Conservation (phyloP, 2,113 vertebrate species). For the Oriolus oriolus region DNA sequence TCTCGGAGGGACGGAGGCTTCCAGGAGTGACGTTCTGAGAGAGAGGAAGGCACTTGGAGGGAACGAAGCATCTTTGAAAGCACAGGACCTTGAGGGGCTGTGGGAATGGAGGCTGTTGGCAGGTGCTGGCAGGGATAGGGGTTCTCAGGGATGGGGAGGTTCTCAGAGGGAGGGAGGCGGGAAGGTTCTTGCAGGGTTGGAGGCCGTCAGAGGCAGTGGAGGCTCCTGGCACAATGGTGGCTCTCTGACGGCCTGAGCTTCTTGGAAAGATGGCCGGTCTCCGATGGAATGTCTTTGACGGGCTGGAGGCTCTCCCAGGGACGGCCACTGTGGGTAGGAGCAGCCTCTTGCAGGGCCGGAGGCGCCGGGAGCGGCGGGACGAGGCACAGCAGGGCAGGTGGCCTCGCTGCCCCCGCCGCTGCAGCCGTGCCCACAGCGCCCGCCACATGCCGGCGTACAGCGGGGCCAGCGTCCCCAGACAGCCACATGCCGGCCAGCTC, state of each 20-base stretch:
- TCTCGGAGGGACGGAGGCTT: background rate
- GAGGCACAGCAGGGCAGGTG: background rate
- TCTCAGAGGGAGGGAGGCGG: background rate
- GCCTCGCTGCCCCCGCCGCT: background rate
- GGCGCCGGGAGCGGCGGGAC: too few relatives aligned
- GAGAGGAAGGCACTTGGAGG: background rate
- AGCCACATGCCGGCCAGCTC: too few relatives aligned
- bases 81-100: background rate
- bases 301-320: background rate
- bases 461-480: rapidly evolving
- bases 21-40: rapidly evolving
- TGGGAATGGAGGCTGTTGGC: too few relatives aligned
- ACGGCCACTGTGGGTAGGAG: background rate
- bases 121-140: rapidly evolving
- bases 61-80: background rate
- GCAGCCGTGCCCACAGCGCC: background rate
- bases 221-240: background rate
- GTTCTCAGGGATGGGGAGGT: rapidly evolving
- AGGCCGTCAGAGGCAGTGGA: background rate
- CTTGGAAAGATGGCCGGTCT: rapidly evolving
- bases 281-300: rapidly evolving
- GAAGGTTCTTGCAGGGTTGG: too few relatives aligned
- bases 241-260: background rate
- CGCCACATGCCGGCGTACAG: background rate
- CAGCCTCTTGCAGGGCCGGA: background rate